Evolutionary conservation across 2,888 invertebrate genomes (phyloP).

Genomic region (Ectemnius lituratus): DNA sequence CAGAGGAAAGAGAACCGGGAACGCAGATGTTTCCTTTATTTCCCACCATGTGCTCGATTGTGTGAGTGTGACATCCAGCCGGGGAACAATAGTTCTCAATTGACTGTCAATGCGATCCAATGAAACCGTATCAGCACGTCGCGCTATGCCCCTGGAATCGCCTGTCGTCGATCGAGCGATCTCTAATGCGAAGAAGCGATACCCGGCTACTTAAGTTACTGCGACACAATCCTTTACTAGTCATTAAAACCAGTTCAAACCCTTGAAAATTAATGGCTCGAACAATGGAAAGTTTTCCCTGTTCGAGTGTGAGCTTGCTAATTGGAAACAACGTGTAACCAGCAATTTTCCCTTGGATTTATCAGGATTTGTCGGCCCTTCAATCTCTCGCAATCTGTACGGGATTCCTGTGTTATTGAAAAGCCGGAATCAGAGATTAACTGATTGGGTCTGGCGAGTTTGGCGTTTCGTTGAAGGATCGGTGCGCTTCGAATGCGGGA

Average conservation of each 20-base stretch:
- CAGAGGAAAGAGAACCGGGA: constrained; percentile 10
- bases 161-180: neutral
- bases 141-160: constrained; percentile 6
- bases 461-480: neutral
- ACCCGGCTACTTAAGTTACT: no score
- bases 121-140: constrained; percentile 52
- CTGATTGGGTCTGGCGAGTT: neutral
- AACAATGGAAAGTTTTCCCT: no score
- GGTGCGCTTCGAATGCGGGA: neutral
- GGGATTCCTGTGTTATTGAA: neutral
- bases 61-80: constrained; percentile 17
- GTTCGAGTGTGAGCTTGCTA: neutral
- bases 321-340: neutral
- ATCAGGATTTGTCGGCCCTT: neutral
- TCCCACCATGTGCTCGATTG: neutral
- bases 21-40: constrained; percentile 42
- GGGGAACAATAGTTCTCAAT: constrained; percentile 52
- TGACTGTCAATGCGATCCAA: constrained; percentile 56
- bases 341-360: neutral
- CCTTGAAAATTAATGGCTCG: no score
- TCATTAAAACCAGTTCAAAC: no score
- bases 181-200: neutral
- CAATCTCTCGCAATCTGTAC: neutral
- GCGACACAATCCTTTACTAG: no score
- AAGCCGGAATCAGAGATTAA: neutral